Base-by-base conservation (phyloP, 2,113 vertebrate genomes). In the Bos indicus region DNA sequence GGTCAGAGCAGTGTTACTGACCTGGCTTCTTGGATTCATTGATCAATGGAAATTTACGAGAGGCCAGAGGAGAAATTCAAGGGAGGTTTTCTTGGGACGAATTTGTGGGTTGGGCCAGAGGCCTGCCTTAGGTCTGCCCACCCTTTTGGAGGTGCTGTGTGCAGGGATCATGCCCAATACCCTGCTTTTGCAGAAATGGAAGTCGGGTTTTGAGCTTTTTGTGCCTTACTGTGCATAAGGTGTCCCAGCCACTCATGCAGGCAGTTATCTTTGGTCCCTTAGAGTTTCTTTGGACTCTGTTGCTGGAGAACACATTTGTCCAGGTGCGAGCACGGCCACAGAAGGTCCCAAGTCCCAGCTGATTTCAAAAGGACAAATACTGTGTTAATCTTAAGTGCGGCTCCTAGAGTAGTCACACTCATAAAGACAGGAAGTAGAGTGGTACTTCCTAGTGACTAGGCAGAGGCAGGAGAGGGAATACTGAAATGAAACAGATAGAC, bases 291-390 rank as follows among this genome's bases (percentile, higher is more conserved):
- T 12, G 46, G 33, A 4, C 19, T 52, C 46, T 81, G 26, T 81
- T 81, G 78, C 78, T 81, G 28, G 46, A 33, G 46, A 48, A 52
- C 28, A 81, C 9, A 10, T 51, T 81, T 51, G 78, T 81, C 78
- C 46, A 81, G 78, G 16, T 81, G 17, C 5, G 0, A 51, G 28
- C 16, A 0, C 0, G 0, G 5, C 46, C 48, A 30, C 46, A 52
- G 48, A 81, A 51, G 16, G 1, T 33, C 28, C 16, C 46, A 81
- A 17, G 78, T 52, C 28, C 78, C 78, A 81, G 46, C 16, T 0
- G 1, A 6, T 33, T 30, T 3, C 78, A 51, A 19, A 80, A 80
- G 28, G 1, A 11, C 14, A 84, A 51, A 67, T 36, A 26, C 33
- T 36, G 11, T 6, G 2, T 26, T 28, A 33, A 25, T n/a, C 30